Evolutionary conservation across 2,888 invertebrate species (phyloP).

Genomic region (Microctonus aethiopoides): DNA sequence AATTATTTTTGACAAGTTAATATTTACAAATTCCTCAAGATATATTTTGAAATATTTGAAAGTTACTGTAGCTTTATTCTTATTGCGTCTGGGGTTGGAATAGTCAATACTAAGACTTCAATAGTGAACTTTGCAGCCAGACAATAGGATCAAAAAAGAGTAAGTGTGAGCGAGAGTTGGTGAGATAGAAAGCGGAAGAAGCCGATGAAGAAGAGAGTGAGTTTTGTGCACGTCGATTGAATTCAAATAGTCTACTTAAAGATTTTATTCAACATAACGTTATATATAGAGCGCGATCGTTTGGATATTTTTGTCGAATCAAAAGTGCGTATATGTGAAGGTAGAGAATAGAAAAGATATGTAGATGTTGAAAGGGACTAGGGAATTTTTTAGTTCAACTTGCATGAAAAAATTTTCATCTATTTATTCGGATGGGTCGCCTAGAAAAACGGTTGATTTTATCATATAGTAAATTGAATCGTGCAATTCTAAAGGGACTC

Average conservation of each 20-base stretch:
- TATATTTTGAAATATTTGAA: not conserved
- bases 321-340: slow-evolving; percentile 17
- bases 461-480: slow-evolving; percentile 59
- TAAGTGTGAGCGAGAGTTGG: not conserved
- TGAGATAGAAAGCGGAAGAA: not conserved
- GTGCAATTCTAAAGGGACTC: slow-evolving; percentile 46
- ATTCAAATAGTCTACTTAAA: slow-evolving; percentile 30
- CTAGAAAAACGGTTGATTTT: slow-evolving; percentile 57
- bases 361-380: slow-evolving; percentile 17
- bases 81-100: not conserved
- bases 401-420: slow-evolving; percentile 31
- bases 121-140: not conserved
- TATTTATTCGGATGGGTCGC: slow-evolving; percentile 49
- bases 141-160: not conserved
- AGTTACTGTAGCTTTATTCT: not conserved
- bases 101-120: slow-evolving; percentile 1
- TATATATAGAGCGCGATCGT: slow-evolving; percentile 18
- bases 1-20: too few relatives aligned
- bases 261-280: slow-evolving; percentile 11
- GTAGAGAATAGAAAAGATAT: slow-evolving; percentile 24
- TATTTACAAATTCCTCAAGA: not conserved
- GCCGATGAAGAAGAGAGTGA: not conserved
- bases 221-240: slow-evolving; percentile 25
- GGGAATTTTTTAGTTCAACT: slow-evolving; percentile 29
- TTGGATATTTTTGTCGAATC: slow-evolving; percentile 17